phyloP scores from a whole-genome alignment of 1,140 invertebrate species.

The Charaxes varanes region DNA sequence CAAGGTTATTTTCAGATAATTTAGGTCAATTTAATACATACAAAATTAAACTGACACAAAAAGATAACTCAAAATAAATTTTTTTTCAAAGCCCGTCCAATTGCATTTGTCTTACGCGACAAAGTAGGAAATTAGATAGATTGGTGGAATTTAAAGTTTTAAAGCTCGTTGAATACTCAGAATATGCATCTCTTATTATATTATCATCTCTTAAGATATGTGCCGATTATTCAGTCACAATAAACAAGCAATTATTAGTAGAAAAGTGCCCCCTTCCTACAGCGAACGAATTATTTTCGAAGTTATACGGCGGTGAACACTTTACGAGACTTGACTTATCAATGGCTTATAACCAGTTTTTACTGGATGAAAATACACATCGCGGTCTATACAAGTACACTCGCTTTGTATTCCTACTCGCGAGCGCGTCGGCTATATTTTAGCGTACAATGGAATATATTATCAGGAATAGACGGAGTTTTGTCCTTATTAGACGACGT shows the following conservation, averaged over 20 bases:
- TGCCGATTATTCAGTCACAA: conserved; percentile 43
- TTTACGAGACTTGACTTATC: conserved; percentile 27
- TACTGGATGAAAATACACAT: conserved; percentile 13
- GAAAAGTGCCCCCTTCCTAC: conserved; percentile 33
- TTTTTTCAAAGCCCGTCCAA: conserved; percentile 39
- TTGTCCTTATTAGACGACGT: conserved; percentile 24
- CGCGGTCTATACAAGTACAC: conserved; percentile 17
- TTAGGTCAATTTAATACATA: conserved; percentile 23
- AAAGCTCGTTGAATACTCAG: conserved; percentile 24
- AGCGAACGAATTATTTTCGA: conserved; percentile 43
- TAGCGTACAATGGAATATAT: conserved; percentile 19
- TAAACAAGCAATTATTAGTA: conserved; percentile 30
- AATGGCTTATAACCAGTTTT: conserved; percentile 23
- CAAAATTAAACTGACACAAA: conserved; percentile 22
- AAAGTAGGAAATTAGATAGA: conserved; percentile 32
- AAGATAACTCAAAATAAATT: conserved; percentile 30
- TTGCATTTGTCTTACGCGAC: conserved; percentile 32
- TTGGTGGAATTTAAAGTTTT: conserved; percentile 9
- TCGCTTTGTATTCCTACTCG: conserved; percentile 16
- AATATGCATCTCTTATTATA: conserved; percentile 62
- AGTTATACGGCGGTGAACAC: conserved; percentile 26
- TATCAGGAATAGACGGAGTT: conserved; percentile 18
- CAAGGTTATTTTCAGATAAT: conserved; percentile 17
- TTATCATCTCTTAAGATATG: conserved; percentile 48
- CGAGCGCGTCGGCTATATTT: conserved; percentile 21